Percentiles rank a stretch among this genome's conserved stretches.
phyloP scores from a whole-genome alignment of 2,888 invertebrate species.

The Metacarcinus magister region DNA sequence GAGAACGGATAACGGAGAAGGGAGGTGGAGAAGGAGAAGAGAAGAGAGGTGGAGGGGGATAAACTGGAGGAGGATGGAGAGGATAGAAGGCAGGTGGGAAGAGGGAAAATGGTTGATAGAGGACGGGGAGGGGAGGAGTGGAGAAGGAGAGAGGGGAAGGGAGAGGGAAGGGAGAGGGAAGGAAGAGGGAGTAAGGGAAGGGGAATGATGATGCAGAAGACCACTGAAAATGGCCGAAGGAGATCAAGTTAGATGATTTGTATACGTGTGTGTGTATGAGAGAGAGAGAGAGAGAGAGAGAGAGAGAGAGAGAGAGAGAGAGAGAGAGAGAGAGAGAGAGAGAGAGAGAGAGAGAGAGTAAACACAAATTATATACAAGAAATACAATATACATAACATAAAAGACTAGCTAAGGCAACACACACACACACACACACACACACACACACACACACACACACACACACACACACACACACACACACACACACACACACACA shows the following conservation, averaged over 20 bases:
- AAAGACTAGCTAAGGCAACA: no score
- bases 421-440: no score
- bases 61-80: neutral
- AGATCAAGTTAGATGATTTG: neutral
- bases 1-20: neutral
- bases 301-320: neutral
- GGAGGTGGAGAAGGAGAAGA: neutral
- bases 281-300: neutral
- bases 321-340: neutral
- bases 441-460: no score
- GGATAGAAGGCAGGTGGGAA: no score
- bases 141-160: neutral
- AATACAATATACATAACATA: neutral
- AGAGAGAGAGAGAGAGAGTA: no score
- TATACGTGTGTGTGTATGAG: neutral
- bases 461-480: no score
- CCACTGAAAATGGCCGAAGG: neutral
- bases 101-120: neutral
- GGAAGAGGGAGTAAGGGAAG: neutral
- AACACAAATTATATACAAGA: no score
- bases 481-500: neutral
- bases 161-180: neutral
- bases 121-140: neutral
- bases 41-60: neutral
- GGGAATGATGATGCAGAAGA: neutral